Evolutionary conservation across 1,140 invertebrate species (phyloP).

Genomic region (Wiebesia pumilae): DNA sequence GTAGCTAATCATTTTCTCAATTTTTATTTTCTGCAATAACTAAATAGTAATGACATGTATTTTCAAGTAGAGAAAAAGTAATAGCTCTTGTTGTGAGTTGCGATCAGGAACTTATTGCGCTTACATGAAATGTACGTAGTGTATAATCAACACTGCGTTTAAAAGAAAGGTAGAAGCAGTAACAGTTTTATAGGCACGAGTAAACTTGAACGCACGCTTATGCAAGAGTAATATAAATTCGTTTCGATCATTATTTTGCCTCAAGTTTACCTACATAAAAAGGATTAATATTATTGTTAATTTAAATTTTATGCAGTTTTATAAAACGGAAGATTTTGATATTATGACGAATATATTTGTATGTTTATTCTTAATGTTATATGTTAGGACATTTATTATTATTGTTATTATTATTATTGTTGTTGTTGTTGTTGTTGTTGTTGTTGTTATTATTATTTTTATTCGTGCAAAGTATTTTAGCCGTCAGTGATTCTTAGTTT

Average conservation of each 20-base stretch:
- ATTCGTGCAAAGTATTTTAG: too few species aligned
- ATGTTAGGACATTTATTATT: too few species aligned
- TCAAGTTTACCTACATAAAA: neutral
- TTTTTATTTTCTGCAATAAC: neutral
- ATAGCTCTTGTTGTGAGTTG: neutral
- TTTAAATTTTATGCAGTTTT: neutral
- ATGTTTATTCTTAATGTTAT: too few species aligned
- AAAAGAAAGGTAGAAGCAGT: neutral
- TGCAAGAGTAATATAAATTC: neutral
- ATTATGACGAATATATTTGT: too few species aligned
- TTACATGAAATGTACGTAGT: neutral
- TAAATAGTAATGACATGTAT: neutral
- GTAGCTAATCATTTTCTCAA: neutral
- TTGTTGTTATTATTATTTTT: too few species aligned
- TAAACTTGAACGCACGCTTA: neutral
- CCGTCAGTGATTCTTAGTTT: too few species aligned
- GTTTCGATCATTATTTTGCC: too few species aligned
- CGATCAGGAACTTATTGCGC: neutral
- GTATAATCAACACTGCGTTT: neutral
- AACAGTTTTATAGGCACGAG: neutral
- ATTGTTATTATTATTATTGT: too few species aligned
- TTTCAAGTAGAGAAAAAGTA: neutral
- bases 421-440: too few species aligned
- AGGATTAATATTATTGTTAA: neutral
- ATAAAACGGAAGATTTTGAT: too few species aligned